Evolutionary conservation across 2,113 vertebrate genomes (phyloP).

Genomic region (Paracanthobrama guichenoti): DNA sequence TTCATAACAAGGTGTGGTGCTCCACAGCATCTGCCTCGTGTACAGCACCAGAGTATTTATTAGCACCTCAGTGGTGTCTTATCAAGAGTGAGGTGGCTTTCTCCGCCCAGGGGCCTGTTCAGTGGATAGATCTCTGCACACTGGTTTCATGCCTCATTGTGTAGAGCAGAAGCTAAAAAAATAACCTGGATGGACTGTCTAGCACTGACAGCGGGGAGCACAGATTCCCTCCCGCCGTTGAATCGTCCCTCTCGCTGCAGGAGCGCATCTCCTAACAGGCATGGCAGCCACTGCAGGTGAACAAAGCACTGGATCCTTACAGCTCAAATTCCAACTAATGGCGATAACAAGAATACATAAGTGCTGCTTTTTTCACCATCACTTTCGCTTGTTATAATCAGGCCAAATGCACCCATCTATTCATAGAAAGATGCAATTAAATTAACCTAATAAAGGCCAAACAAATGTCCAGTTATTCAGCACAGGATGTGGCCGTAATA

Average conservation of each 20-base stretch:
- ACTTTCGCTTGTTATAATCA: background rate
- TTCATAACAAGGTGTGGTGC: constrained; percentile 1
- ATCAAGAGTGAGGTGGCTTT: constrained; percentile 32
- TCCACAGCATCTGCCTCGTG: constrained; percentile 17
- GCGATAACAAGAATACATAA: background rate
- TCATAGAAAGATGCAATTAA: constrained; percentile 3
- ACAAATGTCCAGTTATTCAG: constrained; percentile 2
- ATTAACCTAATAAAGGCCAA: constrained; percentile 4
- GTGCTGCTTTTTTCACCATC: background rate
- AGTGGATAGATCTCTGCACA: constrained; percentile 41
- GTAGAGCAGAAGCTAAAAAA: constrained; percentile 54
- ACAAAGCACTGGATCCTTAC: constrained; percentile 45
- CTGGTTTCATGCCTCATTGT: constrained; percentile 49
- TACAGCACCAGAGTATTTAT: constrained; percentile 5
- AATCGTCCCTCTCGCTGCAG: constrained; percentile 59
- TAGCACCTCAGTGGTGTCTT: constrained; percentile 38
- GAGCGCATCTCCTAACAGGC: constrained; percentile 59
- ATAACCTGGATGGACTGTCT: constrained; percentile 59
- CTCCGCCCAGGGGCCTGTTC: constrained; percentile 30
- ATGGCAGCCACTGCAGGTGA: constrained; percentile 44
- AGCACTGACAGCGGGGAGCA: constrained; percentile 52
- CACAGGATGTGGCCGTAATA: constrained; percentile 5
- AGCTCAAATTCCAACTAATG: constrained; percentile 21
- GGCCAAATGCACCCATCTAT: background rate
- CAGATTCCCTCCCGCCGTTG: constrained; percentile 46